A percentile compares a stretch with the other conserved stretches of the same genome.
phyloP scores from a whole-genome alignment of 2,113 vertebrate species.

The Pomatostomus ruficeps region DNA sequence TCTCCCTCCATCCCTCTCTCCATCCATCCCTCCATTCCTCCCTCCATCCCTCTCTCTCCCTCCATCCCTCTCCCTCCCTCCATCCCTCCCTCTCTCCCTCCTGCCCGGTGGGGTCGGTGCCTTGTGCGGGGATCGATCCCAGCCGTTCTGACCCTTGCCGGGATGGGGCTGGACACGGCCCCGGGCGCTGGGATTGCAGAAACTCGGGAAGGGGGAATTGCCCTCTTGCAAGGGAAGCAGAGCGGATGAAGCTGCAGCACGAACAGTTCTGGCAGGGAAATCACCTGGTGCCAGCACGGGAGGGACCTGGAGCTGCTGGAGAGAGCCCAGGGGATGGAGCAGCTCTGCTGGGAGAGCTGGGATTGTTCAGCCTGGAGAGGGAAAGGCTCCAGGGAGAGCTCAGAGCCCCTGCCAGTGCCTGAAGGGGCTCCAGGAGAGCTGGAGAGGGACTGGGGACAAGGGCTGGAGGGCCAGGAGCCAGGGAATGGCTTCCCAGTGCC shows the following conservation, averaged over 20 bases:
- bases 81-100: too few species aligned
- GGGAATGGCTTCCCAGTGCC: not conserved
- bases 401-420: accelerated
- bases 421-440: accelerated
- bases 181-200: too few species aligned
- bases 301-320: not conserved
- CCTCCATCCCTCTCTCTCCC: too few species aligned
- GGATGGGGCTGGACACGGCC: not conserved
- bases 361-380: not conserved
- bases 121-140: too few species aligned
- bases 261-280: not conserved
- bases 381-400: too few species aligned
- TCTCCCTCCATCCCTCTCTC: too few species aligned
- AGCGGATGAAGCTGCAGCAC: not conserved
- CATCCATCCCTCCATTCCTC: too few species aligned
- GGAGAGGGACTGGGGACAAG: not conserved
- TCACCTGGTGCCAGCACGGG: not conserved
- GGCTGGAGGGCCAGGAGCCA: accelerated
- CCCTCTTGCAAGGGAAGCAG: not conserved
- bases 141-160: too few species aligned
- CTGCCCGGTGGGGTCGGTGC: too few species aligned
- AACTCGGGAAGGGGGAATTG: not conserved
- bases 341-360: not conserved
- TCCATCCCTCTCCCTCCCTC: too few species aligned
- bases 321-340: not conserved